Evolutionary conservation across 2,888 invertebrate species (phyloP).

Genomic region (Hetaerina titia): DNA sequence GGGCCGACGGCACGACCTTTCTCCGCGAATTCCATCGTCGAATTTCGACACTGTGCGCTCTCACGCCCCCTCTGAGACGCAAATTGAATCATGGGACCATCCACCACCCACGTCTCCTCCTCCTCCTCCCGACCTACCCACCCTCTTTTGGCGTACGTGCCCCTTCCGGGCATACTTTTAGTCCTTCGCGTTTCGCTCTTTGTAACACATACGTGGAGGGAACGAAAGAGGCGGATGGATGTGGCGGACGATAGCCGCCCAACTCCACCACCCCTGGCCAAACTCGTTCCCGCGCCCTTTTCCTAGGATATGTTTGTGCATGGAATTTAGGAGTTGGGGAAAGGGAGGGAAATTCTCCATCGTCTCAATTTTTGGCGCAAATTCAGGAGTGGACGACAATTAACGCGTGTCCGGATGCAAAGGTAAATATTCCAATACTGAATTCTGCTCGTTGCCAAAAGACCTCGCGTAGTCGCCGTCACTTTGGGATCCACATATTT

Average conservation of each 20-base stretch:
- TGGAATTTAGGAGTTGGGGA: neutral
- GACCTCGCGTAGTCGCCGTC: neutral
- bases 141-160: neutral
- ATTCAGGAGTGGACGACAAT: neutral
- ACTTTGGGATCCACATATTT: neutral
- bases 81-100: slow-evolving; percentile 17
- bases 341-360: neutral
- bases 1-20: neutral
- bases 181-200: no score
- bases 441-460: neutral
- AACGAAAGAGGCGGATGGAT: no score
- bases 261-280: no score
- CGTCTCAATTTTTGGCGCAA: neutral
- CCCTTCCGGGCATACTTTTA: no score
- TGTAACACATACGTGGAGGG: no score
- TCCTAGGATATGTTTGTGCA: neutral
- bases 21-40: slow-evolving; percentile 2
- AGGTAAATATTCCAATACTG: neutral
- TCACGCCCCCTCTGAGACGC: neutral
- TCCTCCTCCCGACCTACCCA: no score
- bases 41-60: neutral
- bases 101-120: neutral
- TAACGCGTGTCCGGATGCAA: neutral
- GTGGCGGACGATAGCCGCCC: no score
- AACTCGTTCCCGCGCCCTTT: no score